Evolutionary conservation across 2,113 vertebrate species (phyloP), one percentile per base, ranked within the genome.

Genomic region (Cyprinodon brontotheroides): DNA sequence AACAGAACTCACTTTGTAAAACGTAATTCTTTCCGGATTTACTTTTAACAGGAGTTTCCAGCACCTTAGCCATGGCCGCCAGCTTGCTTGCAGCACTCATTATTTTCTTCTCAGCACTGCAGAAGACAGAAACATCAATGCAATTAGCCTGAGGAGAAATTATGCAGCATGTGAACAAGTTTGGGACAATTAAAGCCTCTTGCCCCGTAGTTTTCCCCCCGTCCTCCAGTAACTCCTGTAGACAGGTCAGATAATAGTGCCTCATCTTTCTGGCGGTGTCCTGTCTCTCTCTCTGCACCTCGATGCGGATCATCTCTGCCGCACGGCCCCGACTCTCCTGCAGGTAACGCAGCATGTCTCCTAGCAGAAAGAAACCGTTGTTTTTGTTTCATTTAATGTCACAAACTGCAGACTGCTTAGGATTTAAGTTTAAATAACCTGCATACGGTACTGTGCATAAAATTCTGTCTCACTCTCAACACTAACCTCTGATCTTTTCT

Each of bases 31-130:
- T 96, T 50, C 68, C 91, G 22, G 88, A 87, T 61, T 88, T 90
- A 83, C 84, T 47, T 68, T 89, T 94, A 70, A 92, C 70, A 1
- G 97, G 96, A 0, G 95, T 98, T 88, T 99, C 97, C 4, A 99
- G 88, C 17, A 96, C 94, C 92, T 96, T 96, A 50, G 96, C 97
- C 97, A 99, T 97, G 11, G 94, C 94, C 36, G 94, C 96, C 72
- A 99, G 94, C 81, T 97, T 98, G 92, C 97, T 95, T 65, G 97
- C 98, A 85, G 96, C 96, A 69, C 92, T 95, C 85, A 99, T 96
- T 80, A 99, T 98, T 92, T 96, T 98, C 88, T 97, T 97, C 77
- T 99, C 98, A 78, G 97, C 95, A 59, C 98, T 99, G 86, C 63
- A 81, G 62, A 63, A 40, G 66, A 84, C 37, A 72, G 17, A 1